phyloP scores from a whole-genome alignment of 2,113 vertebrate genomes.

The Catharus minimus region DNA sequence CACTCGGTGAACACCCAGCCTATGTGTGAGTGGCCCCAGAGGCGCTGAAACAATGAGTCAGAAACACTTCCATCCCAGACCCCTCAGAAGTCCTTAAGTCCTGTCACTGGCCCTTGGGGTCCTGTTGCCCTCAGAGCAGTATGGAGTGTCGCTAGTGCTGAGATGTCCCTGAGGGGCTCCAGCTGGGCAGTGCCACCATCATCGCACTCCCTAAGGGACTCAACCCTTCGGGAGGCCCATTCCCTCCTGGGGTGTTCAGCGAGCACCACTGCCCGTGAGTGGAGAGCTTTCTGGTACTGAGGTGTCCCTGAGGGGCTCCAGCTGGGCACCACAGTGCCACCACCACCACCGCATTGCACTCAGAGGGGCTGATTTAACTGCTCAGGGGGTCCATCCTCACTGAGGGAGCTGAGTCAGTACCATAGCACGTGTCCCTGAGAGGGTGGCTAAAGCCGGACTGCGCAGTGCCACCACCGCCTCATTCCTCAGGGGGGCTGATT shows the following conservation, averaged over 20 bases:
- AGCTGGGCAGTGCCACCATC: not conserved
- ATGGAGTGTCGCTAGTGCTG: not conserved
- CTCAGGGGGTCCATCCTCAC: not conserved
- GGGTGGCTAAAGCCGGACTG: too few species aligned
- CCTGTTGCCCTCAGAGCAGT: not conserved
- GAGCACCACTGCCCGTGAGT: not conserved
- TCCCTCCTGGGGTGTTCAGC: not conserved
- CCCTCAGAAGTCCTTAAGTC: not conserved
- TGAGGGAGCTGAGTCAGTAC: too few species aligned
- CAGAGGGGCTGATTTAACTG: not conserved
- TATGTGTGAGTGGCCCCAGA: not conserved
- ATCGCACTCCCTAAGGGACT: not conserved
- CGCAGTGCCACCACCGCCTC: too few species aligned
- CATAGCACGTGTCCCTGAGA: not conserved
- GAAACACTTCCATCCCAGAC: not conserved
- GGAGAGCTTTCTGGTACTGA: not conserved
- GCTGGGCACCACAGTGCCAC: not conserved
- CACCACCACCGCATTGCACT: not conserved
- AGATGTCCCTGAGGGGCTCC: not conserved
- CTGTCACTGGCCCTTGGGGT: not conserved
- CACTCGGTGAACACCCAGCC: not conserved
- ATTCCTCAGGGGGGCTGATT: fast-evolving
- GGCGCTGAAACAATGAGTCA: not conserved
- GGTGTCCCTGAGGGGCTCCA: not conserved
- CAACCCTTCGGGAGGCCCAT: not conserved